Conservation (phyloP, 2,888 invertebrate species). For the Kryphioiulus occultus region DNA sequence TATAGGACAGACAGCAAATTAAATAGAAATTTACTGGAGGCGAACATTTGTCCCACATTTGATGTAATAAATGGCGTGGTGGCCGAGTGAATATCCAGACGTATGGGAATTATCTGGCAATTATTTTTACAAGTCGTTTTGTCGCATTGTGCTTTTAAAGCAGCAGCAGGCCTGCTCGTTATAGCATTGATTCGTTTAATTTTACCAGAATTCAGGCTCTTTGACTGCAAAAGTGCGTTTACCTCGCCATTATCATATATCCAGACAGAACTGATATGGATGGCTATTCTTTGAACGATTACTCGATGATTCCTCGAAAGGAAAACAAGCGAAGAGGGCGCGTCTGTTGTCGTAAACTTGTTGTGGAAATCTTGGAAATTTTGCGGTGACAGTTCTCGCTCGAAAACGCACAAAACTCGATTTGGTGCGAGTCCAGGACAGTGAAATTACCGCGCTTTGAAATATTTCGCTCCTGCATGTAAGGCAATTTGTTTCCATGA, state of each 20-base stretch:
- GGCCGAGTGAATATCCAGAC: neutral
- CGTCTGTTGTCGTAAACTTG: too few species aligned
- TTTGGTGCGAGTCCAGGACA: neutral
- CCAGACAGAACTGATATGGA: too few species aligned
- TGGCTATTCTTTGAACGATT: too few species aligned
- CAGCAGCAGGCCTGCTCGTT: neutral
- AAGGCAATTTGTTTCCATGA: constrained; percentile 20
- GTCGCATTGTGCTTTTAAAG: neutral
- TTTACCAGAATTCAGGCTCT: too few species aligned
- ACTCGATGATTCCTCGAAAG: too few species aligned
- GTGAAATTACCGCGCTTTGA: constrained; percentile 14
- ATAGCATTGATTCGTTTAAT: too few species aligned
- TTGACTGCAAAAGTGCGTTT: too few species aligned
- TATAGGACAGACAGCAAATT: constrained; percentile 30
- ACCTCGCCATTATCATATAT: too few species aligned
- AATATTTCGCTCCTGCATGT: neutral
- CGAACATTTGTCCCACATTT: constrained; percentile 36
- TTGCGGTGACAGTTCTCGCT: neutral
- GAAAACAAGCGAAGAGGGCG: too few species aligned
- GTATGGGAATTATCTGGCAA: constrained; percentile 13
- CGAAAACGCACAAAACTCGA: neutral
- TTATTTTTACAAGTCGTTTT: neutral
- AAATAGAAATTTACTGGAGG: constrained; percentile 36
- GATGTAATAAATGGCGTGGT: neutral
- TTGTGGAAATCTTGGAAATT: neutral